A percentile compares a stretch with the other conserved stretches of the same genome.
phyloP scores from a whole-genome alignment of 2,113 vertebrate genomes.

The Pelvicachromis taeniatus region DNA sequence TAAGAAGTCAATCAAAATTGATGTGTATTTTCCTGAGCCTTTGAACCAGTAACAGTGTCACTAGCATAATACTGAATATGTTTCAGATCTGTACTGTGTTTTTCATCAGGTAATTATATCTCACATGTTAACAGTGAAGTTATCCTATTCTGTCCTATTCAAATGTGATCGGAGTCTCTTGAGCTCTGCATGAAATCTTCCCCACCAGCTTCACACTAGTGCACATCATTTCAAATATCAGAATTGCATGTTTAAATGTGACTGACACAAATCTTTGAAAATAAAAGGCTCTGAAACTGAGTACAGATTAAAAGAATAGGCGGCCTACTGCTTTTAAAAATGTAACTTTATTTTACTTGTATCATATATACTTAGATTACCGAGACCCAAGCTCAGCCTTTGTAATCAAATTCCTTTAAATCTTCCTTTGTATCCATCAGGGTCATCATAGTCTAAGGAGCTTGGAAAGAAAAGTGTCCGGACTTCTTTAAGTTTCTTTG shows the following conservation, averaged over 20 bases:
- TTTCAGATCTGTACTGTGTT: not conserved
- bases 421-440: not conserved
- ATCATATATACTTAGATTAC: not conserved
- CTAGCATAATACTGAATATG: not conserved
- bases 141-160: not conserved
- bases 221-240: not conserved
- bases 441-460: not conserved
- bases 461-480: not conserved
- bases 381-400: not conserved
- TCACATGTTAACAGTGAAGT: not conserved
- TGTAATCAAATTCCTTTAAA: not conserved
- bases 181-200: not conserved
- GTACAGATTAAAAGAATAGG: not conserved
- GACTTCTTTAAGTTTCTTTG: not conserved
- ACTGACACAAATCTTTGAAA: not conserved
- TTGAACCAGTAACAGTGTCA: not conserved
- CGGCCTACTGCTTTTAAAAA: not conserved
- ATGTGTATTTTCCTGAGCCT: conserved; percentile 7
- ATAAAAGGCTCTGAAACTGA: not conserved
- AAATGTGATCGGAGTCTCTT: not conserved
- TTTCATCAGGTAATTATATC: not conserved
- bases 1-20: conserved; percentile 47
- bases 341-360: not conserved
- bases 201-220: not conserved
- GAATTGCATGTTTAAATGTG: not conserved